Evolutionary conservation across 2,888 invertebrate species (phyloP).

Genomic region (Polyploca ridens): DNA sequence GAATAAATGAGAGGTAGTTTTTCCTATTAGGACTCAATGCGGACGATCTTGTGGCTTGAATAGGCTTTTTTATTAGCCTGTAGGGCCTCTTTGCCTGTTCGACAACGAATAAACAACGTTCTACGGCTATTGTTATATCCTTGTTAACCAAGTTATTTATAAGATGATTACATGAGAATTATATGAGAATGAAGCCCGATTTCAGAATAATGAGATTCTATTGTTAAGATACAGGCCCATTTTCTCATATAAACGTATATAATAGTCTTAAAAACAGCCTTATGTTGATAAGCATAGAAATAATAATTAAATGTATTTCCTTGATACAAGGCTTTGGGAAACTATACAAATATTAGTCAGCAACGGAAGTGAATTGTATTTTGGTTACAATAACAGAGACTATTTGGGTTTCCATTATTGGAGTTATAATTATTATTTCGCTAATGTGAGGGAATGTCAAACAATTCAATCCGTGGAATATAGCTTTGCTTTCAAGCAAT

Average conservation of each 20-base stretch:
- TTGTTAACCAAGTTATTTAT: constrained; percentile 45
- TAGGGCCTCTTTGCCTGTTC: constrained; percentile 46
- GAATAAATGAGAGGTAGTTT: constrained; percentile 29
- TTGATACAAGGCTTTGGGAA: background rate
- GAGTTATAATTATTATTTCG: background rate
- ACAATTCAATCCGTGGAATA: background rate
- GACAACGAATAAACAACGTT: constrained; percentile 37
- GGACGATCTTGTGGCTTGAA: constrained; percentile 38
- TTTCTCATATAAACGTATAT: background rate
- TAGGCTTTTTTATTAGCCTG: constrained; percentile 56
- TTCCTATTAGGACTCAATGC: constrained; percentile 19
- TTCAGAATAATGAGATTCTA: constrained; percentile 3
- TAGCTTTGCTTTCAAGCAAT: background rate
- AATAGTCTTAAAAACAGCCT: no score
- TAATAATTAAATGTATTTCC: no score
- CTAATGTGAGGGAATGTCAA: background rate
- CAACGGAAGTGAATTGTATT: background rate
- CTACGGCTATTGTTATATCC: constrained; percentile 38
- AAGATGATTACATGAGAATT: constrained; percentile 37
- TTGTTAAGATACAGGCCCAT: background rate
- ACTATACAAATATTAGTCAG: background rate
- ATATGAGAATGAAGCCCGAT: constrained; percentile 21
- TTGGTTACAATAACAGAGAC: background rate
- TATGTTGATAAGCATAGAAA: no score
- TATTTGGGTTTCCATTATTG: background rate